Evolutionary conservation across 2,113 vertebrate genomes (phyloP).

Genomic region (Salvelinus fontinalis): DNA sequence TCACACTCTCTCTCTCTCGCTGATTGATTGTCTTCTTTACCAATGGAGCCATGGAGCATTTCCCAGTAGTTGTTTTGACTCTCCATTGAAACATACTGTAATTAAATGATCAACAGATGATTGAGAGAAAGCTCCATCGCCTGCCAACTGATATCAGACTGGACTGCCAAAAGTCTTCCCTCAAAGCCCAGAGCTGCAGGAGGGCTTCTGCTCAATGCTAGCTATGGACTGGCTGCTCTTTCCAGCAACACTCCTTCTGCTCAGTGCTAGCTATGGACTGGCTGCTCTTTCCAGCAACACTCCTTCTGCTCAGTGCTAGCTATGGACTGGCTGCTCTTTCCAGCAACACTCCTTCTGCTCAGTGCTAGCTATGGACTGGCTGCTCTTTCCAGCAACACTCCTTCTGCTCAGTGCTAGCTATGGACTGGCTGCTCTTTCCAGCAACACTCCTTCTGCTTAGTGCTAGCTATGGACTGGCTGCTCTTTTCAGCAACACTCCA

Average conservation of each 20-base stretch:
- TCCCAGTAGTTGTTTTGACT: conserved; percentile 15
- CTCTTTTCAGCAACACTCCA: not conserved
- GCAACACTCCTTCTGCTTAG: too few species aligned
- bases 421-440: not conserved
- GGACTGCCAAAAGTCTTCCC: conserved; percentile 53
- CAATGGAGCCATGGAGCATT: not conserved
- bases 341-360: too few species aligned
- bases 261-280: too few species aligned
- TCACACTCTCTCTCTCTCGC: too few species aligned
- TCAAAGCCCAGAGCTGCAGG: conserved; percentile 43
- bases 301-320: too few species aligned
- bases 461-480: not conserved
- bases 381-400: too few species aligned
- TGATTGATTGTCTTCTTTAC: conserved; percentile 3
- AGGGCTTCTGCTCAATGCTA: conserved; percentile 19
- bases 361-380: too few species aligned
- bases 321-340: too few species aligned
- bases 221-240: not conserved
- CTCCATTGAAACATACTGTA: conserved; percentile 56
- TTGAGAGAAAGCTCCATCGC: conserved; percentile 38
- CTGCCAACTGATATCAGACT: conserved; percentile 56
- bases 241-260: too few species aligned
- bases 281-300: too few species aligned
- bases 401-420: conserved; percentile 16
- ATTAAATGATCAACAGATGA: conserved; percentile 69